Conservation (phyloP, 2,888 invertebrate species). For the Caenorhabditis sulstoni region DNA sequence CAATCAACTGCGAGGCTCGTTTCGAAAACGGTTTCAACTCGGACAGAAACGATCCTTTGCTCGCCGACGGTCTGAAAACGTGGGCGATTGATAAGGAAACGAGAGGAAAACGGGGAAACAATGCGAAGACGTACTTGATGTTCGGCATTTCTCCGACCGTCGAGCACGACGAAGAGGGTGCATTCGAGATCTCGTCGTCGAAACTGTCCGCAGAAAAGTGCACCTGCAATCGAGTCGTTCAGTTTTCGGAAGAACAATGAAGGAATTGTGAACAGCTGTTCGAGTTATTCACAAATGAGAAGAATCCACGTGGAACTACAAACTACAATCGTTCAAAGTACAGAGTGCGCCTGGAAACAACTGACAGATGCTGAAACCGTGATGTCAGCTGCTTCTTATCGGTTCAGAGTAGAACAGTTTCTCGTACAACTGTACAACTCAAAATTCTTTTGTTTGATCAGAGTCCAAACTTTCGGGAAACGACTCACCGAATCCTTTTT, state of each 20-base stretch:
- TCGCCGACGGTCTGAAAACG: conserved; percentile 51
- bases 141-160: conserved; percentile 43
- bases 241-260: not conserved
- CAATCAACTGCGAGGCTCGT: conserved; percentile 72
- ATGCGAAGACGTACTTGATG: conserved; percentile 22
- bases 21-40: conserved; percentile 63
- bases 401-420: not conserved
- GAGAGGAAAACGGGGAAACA: not conserved
- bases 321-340: no score
- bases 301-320: no score
- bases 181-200: conserved; percentile 53
- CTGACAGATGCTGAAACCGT: conserved; percentile 17
- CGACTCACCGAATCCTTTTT: conserved; percentile 44
- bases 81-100: not conserved
- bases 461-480: not conserved
- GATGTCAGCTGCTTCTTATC: conserved; percentile 38
- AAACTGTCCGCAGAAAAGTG: conserved; percentile 48
- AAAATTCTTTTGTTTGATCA: not conserved
- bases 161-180: conserved; percentile 50
- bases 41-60: conserved; percentile 58
- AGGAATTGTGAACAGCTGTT: no score
- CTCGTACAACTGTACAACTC: conserved; percentile 24
- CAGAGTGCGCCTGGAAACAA: no score
- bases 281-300: no score
- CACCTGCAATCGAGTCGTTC: conserved; percentile 42